A percentile compares a stretch with the other conserved stretches of the same genome.
These are phyloP conservation scores for Bolborhynchus lineola DNA, from an alignment of 2,113 vertebrate genomes.

Conservation along the genomic window DNA sequence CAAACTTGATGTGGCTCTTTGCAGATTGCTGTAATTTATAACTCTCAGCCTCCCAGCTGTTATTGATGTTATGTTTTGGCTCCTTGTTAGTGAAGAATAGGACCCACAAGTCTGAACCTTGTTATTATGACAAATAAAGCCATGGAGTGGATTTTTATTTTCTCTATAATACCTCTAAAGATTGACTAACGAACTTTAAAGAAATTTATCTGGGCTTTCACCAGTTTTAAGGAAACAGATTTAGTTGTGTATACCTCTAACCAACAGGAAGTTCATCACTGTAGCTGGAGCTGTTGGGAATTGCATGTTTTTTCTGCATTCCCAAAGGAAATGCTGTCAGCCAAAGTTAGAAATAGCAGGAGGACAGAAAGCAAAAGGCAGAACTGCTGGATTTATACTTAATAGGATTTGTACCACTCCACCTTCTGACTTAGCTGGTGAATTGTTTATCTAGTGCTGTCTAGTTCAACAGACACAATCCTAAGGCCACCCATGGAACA, in stretches of 20 bases:
- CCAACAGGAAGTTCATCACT: slow-evolving; percentile 2
- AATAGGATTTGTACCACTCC: background rate
- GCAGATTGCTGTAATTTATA: background rate
- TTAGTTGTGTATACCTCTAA: background rate
- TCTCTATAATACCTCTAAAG: background rate
- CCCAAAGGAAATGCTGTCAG: slow-evolving; percentile 46
- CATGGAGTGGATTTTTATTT: background rate
- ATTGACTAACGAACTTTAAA: background rate
- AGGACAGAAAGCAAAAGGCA: slow-evolving; percentile 25
- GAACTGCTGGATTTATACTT: background rate
- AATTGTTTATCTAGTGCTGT: background rate
- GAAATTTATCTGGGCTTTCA: background rate
- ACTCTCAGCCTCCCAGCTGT: background rate
- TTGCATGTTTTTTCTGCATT: slow-evolving; percentile 21
- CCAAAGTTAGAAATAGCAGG: slow-evolving; percentile 41
- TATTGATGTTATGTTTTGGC: background rate
- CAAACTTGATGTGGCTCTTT: background rate
- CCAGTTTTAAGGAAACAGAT: background rate
- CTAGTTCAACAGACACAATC: background rate
- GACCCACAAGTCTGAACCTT: background rate
- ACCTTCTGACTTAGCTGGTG: background rate
- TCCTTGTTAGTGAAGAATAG: background rate
- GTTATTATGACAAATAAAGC: background rate
- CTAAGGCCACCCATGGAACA: background rate
- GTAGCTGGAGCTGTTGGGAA: slow-evolving; percentile 50